Percentiles rank a stretch among this genome's conserved stretches.
phyloP scores from a whole-genome alignment of 2,888 invertebrate species.

The Phortica okadai region DNA sequence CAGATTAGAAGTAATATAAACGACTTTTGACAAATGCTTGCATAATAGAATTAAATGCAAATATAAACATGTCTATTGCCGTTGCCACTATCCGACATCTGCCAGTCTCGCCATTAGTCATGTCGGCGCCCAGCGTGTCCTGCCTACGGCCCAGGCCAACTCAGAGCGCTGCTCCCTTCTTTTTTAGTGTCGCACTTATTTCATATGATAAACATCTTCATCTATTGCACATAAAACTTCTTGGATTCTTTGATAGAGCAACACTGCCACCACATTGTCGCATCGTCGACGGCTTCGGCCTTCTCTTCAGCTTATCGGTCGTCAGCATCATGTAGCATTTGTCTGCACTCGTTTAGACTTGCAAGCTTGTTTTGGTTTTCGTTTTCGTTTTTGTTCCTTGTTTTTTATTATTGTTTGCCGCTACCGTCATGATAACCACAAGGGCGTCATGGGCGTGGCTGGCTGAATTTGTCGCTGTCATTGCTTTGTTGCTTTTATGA shows the following conservation, averaged over 20 bases:
- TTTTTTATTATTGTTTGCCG: conserved; percentile 55
- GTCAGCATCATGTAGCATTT: conserved; percentile 64
- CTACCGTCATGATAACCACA: conserved; percentile 60
- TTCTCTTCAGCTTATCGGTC: conserved; percentile 59
- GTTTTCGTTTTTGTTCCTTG: background rate
- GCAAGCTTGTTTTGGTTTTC: background rate
- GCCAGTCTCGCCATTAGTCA: conserved; percentile 19
- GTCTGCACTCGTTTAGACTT: background rate
- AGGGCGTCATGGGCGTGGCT: conserved; percentile 46
- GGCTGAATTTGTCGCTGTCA: conserved; percentile 23
- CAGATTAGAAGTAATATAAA: conserved; percentile 51
- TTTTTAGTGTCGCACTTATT: conserved; percentile 66
- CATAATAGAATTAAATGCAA: conserved; percentile 71
- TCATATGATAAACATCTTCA: conserved; percentile 70
- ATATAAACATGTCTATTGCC: conserved; percentile 71
- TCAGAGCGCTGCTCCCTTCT: background rate
- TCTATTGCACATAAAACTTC: conserved; percentile 56
- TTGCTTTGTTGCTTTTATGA: conserved; percentile 68
- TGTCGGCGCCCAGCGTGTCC: conserved; percentile 5
- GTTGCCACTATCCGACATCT: conserved; percentile 22
- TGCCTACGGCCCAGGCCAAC: background rate
- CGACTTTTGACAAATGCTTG: conserved; percentile 70
- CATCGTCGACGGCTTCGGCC: background rate
- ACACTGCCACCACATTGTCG: background rate
- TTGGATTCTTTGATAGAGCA: conserved; percentile 49